These are phyloP conservation scores for Cephalopholis sonnerati DNA, from an alignment of 2,113 vertebrate genomes.

Conservation along the genomic window DNA sequence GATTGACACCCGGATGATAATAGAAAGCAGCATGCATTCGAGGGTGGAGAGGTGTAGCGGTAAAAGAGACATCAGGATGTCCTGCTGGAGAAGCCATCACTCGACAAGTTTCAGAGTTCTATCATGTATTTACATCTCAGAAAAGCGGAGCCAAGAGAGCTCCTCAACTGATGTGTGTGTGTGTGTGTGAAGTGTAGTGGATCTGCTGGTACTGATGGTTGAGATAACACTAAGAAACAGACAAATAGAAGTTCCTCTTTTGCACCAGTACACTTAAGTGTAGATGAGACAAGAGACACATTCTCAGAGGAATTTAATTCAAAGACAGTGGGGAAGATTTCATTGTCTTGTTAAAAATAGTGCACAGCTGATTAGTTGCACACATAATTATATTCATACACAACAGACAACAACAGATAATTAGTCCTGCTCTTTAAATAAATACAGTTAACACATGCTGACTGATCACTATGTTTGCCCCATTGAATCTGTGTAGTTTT, in stretches of 20 bases:
- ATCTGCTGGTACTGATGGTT: conserved; percentile 51
- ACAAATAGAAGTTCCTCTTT: conserved; percentile 21
- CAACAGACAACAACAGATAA: neutral
- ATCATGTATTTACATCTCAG: conserved; percentile 24
- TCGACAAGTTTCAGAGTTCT: conserved; percentile 39
- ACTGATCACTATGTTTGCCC: neutral
- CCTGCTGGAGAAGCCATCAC: conserved; percentile 38
- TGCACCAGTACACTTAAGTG: neutral
- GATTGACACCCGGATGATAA: conserved; percentile 1
- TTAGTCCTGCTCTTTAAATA: neutral
- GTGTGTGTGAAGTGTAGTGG: conserved; percentile 23
- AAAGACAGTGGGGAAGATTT: neutral
- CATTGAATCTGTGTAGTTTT: neutral
- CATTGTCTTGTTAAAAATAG: neutral
- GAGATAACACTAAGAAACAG: conserved; percentile 13
- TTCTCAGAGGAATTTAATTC: neutral
- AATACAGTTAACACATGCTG: neutral
- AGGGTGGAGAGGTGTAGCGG: conserved; percentile 29
- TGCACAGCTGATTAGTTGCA: neutral
- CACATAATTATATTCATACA: neutral
- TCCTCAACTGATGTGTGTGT: conserved; percentile 5
- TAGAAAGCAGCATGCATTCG: conserved; percentile 1
- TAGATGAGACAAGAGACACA: conserved; percentile 3
- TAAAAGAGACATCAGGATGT: conserved; percentile 35
- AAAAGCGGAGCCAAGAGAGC: neutral